Base-by-base conservation (phyloP, 2,888 invertebrate species). In the Drosophila meridiana region DNA sequence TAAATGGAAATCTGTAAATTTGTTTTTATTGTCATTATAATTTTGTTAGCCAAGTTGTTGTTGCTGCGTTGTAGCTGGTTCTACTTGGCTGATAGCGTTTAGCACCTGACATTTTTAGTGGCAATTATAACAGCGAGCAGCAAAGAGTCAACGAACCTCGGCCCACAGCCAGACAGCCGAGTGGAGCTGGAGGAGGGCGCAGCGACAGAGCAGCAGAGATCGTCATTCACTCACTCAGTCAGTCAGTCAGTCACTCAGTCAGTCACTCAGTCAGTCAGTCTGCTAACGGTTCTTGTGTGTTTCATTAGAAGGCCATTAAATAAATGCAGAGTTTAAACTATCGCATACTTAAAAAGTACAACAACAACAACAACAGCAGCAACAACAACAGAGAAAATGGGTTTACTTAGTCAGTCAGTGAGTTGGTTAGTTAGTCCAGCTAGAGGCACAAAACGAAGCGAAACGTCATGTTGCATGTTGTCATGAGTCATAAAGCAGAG, bases 81-180 rank as follows among this genome's bases (percentile, higher is more conserved):
- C 85, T 85, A 85, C 77, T 87, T 87, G 87, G 87, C 87, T 90
- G 89, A 83, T 90, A 90, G 87, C 90, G 89, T 89, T 89, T 89
- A 89, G 89, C 89, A 89, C 90, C 89, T 90, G 89, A 89, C 89
- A 89, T 89, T 88, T 83, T 82, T 86, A 87, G 82, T 88, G 82
- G 87, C 88, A 88, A 88, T 86, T 86, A 86, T 87, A 83, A 80
- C 73, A 81, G 79, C 78, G 61, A 79, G 60, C 61, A 45, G 76
- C 76, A 47, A 64, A 73, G 78, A 82, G 81, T 79, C 76, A 82
- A 80, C 77, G 73, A 76, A 81, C 78, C 78, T 78, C 66, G 70
- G 55, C 55, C 66, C 64, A 80, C 66, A 77, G 66, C 58, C 61
- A 77, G 64, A 60, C 63, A 79, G 67, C 73, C 69, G 69, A 47